A percentile compares a stretch with the other conserved stretches of the same genome.
Conservation (phyloP, 2,888 invertebrate genomes). For the Synanthedon vespiformis region DNA sequence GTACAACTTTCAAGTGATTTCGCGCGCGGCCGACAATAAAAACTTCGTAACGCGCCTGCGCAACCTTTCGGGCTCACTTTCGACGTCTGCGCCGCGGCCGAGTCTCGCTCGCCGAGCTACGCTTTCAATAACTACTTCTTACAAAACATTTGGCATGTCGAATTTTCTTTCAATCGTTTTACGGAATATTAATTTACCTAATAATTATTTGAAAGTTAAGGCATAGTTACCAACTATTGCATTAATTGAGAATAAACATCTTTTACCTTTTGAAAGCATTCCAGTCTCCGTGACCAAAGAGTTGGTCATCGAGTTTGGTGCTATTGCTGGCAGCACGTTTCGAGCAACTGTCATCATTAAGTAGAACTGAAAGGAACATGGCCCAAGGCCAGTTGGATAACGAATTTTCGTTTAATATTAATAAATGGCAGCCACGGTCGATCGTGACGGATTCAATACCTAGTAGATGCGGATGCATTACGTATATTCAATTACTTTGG, state of each 20-base stretch:
- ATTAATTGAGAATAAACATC: not conserved
- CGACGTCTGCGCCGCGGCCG: conserved; percentile 43
- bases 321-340: conserved; percentile 54
- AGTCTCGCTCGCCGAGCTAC: conserved; percentile 43
- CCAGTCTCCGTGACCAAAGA: conserved; percentile 32
- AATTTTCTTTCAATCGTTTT: conserved; percentile 56
- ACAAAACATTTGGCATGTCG: conserved; percentile 51
- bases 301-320: conserved; percentile 35
- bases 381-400: conserved; percentile 65
- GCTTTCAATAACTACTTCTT: conserved; percentile 60
- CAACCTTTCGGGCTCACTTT: conserved; percentile 67
- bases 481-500: conserved; percentile 26
- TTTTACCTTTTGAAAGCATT: conserved; percentile 16
- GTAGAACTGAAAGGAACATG: conserved; percentile 63
- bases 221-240: no score
- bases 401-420: conserved; percentile 68
- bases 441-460: conserved; percentile 55
- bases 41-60: conserved; percentile 67
- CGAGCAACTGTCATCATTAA: conserved; percentile 64
- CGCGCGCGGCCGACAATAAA: conserved; percentile 68
- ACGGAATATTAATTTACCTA: conserved; percentile 5
- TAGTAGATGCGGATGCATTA: conserved; percentile 47
- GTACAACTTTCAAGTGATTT: conserved; percentile 70
- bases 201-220: not conserved
- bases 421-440: conserved; percentile 56